phyloP scores from a whole-genome alignment of 2,113 vertebrate species.

The Neogale vison region DNA sequence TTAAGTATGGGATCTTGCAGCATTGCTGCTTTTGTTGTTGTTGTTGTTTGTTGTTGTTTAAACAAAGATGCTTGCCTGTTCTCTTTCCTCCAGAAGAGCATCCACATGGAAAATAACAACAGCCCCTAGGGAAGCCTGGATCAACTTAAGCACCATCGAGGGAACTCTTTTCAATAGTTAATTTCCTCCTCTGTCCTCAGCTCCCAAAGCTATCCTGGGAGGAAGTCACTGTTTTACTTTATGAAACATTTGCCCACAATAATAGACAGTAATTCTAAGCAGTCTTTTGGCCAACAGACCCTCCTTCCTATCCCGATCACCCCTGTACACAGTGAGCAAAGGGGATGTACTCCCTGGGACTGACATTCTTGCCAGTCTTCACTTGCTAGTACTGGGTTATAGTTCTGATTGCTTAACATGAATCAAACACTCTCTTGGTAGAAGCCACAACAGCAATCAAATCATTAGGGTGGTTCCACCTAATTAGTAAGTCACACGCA shows the following conservation, averaged over 20 bases:
- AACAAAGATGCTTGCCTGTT: not conserved
- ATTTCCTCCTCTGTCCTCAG: constrained; percentile 65
- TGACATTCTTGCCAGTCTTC: not conserved
- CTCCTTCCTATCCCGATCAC: not conserved
- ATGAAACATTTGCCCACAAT: constrained; percentile 36
- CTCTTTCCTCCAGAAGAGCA: constrained; percentile 37
- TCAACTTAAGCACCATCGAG: constrained; percentile 8
- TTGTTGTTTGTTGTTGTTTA: not conserved
- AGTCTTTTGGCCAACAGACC: not conserved
- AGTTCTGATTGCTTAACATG: not conserved
- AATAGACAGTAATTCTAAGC: constrained; percentile 43
- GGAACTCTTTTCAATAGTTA: constrained; percentile 55
- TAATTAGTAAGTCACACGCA: constrained; percentile 24
- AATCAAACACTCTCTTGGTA: constrained; percentile 13
- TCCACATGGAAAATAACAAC: constrained; percentile 56
- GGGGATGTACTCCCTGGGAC: not conserved
- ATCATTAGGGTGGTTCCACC: constrained; percentile 19
- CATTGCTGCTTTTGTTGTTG: not conserved
- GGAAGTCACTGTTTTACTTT: constrained; percentile 49
- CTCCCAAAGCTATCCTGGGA: constrained; percentile 31
- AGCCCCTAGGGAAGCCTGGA: constrained; percentile 50
- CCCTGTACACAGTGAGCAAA: not conserved
- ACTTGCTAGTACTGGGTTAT: not conserved
- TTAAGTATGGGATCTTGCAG: constrained; percentile 24
- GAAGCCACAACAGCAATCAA: constrained; percentile 40